Evolutionary conservation across 2,113 vertebrate species (phyloP), one percentile per base, ranked within the genome.

Genomic region (Lethenteron camtschaticum): DNA sequence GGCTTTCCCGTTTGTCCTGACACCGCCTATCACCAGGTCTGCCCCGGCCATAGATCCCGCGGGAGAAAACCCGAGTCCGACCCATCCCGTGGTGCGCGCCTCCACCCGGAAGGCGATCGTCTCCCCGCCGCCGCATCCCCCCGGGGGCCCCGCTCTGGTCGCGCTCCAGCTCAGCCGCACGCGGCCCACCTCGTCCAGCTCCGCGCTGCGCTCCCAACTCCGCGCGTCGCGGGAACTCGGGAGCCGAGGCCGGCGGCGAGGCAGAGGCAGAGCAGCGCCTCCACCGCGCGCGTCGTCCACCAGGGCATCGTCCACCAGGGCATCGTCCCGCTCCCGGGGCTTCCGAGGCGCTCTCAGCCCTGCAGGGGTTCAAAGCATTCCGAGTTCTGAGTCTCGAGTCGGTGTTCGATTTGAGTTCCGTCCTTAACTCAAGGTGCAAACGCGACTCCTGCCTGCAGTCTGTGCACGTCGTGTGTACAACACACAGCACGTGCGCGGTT

Each of bases 61-160:
- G 71, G 83, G 77, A 74, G 86, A 89, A 69, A 89, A 82, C 70
- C 86, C 86, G 75, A 89, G 85, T 74, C 86, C 86, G 71, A 88
- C 77, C 76, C 86, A 88, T 74, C 86, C 86, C 9, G 58, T 76
- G 8, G 86, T 84, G 76, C 82, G 81, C 76, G 84, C 86, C 79
- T 85, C 83, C 69, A 85, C 75, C 74, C 81, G 81, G 69, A 88
- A 78, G 55, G 81, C 78, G 41, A 88, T 75, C 41, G 74, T 72
- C 72, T 70, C 75, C 72, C 81, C 6, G 3, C 41, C 24, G 24
- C 3, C 41, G 4, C 41, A 41, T 41, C 24, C 24, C 24, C 41
- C 41, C 41, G 6, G 41, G 4, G 6, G 16, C 41, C 41, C 41
- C 41, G 41, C 41, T 41, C 41, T 41, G 5, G 41, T 41, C 41